Evolutionary conservation across 2,888 invertebrate genomes (phyloP).

Genomic region (Tachina grossa): DNA sequence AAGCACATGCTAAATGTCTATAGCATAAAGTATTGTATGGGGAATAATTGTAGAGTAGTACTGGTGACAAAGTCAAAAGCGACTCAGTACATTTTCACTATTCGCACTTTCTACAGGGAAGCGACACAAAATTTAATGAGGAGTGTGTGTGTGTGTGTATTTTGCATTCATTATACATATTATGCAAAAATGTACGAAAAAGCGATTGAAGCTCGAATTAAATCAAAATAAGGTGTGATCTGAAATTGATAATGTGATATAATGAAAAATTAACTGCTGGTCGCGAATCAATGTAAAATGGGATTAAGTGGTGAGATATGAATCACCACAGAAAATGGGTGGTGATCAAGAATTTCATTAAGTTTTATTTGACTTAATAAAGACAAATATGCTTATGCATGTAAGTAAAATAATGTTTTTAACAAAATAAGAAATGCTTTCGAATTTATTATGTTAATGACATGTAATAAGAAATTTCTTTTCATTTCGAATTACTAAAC

Average conservation of each 20-base stretch:
- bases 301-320: slow-evolving; percentile 21
- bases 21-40: too few relatives aligned
- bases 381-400: not conserved
- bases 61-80: too few relatives aligned
- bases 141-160: slow-evolving; percentile 16
- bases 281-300: slow-evolving; percentile 20
- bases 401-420: not conserved
- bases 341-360: not conserved
- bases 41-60: too few relatives aligned
- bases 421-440: not conserved
- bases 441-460: too few relatives aligned
- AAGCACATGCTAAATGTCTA: too few relatives aligned
- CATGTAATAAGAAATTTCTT: too few relatives aligned
- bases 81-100: too few relatives aligned
- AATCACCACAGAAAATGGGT: slow-evolving; percentile 25
- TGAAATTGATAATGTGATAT: slow-evolving; percentile 63
- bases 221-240: slow-evolving; percentile 60
- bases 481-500: too few relatives aligned
- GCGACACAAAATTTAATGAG: slow-evolving; percentile 51
- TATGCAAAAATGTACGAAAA: slow-evolving; percentile 25
- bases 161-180: slow-evolving; percentile 52
- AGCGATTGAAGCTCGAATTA: slow-evolving; percentile 19
- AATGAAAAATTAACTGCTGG: slow-evolving; percentile 54
- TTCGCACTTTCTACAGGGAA: too few relatives aligned
- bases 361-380: not conserved